phyloP scores from a whole-genome alignment of 2,888 invertebrate genomes.

The Griposia aprilina region DNA sequence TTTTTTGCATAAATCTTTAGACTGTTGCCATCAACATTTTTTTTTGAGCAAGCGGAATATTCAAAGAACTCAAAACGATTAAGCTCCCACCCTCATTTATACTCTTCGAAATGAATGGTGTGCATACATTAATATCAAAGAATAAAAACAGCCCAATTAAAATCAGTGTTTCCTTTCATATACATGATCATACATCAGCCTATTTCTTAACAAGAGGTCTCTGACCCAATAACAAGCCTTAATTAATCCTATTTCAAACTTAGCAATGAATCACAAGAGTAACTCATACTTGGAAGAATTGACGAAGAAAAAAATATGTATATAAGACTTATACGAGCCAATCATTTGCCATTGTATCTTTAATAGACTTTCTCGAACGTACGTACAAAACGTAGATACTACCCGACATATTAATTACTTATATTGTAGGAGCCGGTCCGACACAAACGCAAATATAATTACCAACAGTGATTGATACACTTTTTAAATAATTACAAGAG shows the following conservation, averaged over 20 bases:
- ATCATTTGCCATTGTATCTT: slow-evolving; percentile 71
- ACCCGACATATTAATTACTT: slow-evolving; percentile 71
- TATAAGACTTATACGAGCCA: slow-evolving; percentile 69
- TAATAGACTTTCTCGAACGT: slow-evolving; percentile 79
- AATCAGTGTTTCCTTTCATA: slow-evolving; percentile 52
- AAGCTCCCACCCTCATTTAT: slow-evolving; percentile 12
- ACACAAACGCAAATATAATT: slow-evolving; percentile 65
- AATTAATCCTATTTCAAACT: slow-evolving; percentile 52
- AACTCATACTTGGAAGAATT: slow-evolving; percentile 17
- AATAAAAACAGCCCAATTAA: slow-evolving; percentile 39
- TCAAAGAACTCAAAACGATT: slow-evolving; percentile 20
- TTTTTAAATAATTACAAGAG: slow-evolving; percentile 62
- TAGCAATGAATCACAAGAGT: slow-evolving; percentile 53
- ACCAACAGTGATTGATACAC: slow-evolving; percentile 63
- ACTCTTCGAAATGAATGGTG: slow-evolving; percentile 25
- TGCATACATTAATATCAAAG: slow-evolving; percentile 20
- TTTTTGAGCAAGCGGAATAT: not conserved
- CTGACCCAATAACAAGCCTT: slow-evolving; percentile 53
- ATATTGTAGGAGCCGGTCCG: slow-evolving; percentile 59
- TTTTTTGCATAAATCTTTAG: slow-evolving; percentile 2
- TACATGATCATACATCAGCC: slow-evolving; percentile 20
- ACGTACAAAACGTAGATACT: slow-evolving; percentile 59
- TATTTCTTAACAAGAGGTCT: slow-evolving; percentile 51
- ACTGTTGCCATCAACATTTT: not conserved
- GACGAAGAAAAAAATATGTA: slow-evolving; percentile 31